phyloP scores from a whole-genome alignment of 2,113 vertebrate genomes.

The Suricata suricatta region DNA sequence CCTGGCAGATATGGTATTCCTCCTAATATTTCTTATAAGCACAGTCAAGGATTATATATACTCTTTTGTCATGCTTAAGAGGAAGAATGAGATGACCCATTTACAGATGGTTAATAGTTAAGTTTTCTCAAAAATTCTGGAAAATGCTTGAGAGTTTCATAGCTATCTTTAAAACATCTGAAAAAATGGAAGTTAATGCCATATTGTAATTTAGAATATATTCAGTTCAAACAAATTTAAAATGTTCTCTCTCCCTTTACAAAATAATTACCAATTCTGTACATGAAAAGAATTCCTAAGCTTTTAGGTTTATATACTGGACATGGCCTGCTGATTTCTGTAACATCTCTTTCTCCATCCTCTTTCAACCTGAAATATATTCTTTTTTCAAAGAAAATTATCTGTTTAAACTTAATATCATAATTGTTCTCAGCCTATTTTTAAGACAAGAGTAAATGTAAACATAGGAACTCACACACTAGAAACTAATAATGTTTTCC shows the following conservation, averaged over 20 bases:
- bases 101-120: conserved; percentile 73
- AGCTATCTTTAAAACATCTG: not conserved
- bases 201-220: conserved; percentile 10
- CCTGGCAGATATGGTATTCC: not conserved
- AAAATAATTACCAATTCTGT: conserved; percentile 76
- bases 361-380: not conserved
- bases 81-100: conserved; percentile 73
- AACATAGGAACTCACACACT: not conserved
- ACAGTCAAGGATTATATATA: conserved; percentile 51
- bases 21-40: conserved; percentile 57
- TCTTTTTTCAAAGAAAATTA: conserved; percentile 77
- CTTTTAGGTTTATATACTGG: conserved; percentile 51
- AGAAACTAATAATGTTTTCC: not conserved
- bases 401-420: conserved; percentile 70
- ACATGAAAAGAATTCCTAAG: conserved; percentile 73
- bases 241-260: conserved; percentile 69
- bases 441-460: conserved; percentile 58
- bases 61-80: conserved; percentile 59
- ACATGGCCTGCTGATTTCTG: not conserved
- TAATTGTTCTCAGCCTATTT: conserved; percentile 68
- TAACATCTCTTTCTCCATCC: not conserved
- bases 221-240: not conserved
- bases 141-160: not conserved
- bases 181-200: not conserved
- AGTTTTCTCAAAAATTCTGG: conserved; percentile 75